A percentile compares a stretch with the other conserved stretches of the same genome.
Conservation (phyloP, 1,140 invertebrate genomes). For the Lepidurus apus region DNA sequence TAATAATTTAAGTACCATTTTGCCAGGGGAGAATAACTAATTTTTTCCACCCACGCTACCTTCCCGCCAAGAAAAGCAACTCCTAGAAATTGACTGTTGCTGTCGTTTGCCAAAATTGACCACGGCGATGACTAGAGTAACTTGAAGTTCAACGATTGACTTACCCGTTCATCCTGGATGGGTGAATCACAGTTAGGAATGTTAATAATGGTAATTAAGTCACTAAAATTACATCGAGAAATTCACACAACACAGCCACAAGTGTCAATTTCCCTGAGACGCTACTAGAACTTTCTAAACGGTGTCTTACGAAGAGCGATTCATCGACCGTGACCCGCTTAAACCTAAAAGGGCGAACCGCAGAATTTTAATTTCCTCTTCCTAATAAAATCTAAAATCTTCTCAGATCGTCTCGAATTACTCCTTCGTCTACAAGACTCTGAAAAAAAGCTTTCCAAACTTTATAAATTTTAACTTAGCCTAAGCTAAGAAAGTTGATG, state of each 20-base stretch:
- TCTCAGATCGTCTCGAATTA: too few species aligned
- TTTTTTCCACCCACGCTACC: constrained; percentile 1
- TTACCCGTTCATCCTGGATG: constrained; percentile 14
- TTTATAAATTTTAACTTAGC: too few species aligned
- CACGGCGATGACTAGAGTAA: background rate
- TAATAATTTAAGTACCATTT: too few species aligned
- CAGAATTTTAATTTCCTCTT: too few species aligned
- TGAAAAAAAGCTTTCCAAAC: too few species aligned
- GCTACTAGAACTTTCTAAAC: background rate
- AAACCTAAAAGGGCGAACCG: background rate
- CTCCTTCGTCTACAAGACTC: too few species aligned
- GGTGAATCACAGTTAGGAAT: background rate
- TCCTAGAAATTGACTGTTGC: background rate
- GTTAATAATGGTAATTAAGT: background rate
- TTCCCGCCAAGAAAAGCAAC: constrained; percentile 18
- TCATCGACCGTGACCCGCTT: background rate
- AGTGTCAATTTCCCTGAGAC: background rate
- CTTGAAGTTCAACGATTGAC: background rate
- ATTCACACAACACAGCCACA: constrained; percentile 8
- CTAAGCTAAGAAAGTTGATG: too few species aligned
- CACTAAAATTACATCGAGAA: constrained; percentile 22
- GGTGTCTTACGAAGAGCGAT: background rate
- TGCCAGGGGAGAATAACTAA: too few species aligned
- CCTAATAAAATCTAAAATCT: too few species aligned
- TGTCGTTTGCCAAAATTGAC: background rate